These are phyloP conservation scores for Nyctibius bracteatus DNA, from an alignment of 2,113 vertebrate genomes.

Conservation along the genomic window DNA sequence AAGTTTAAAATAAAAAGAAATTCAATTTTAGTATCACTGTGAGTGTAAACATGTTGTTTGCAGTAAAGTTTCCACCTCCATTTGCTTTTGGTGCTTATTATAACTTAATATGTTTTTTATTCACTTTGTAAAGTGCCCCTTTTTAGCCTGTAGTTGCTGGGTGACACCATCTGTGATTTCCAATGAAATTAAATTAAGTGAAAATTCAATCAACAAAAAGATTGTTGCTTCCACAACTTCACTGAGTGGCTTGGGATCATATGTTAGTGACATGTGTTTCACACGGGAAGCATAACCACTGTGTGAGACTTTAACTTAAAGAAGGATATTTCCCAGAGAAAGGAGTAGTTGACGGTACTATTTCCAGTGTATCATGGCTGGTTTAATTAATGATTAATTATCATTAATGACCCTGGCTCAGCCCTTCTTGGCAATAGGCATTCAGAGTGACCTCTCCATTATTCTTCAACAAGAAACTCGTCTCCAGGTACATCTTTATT, in stretches of 20 bases:
- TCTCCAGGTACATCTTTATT: neutral
- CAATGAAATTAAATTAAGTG: constrained; percentile 77
- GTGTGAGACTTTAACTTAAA: neutral
- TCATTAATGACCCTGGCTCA: constrained; percentile 33
- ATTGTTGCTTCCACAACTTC: constrained; percentile 68
- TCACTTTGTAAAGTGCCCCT: constrained; percentile 65
- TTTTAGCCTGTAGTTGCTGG: constrained; percentile 71
- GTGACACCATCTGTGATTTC: constrained; percentile 77
- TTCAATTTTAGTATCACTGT: neutral
- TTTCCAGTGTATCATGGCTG: neutral
- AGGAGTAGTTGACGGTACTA: neutral
- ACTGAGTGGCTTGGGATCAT: neutral
- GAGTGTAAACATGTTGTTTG: neutral
- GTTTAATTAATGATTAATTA: constrained; percentile 51
- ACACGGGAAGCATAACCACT: neutral
- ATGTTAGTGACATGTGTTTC: neutral
- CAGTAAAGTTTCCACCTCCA: constrained; percentile 40
- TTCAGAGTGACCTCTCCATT: neutral
- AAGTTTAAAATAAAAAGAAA: neutral
- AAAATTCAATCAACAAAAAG: constrained; percentile 73
- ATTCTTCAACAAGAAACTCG: neutral
- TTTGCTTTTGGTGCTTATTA: constrained; percentile 63
- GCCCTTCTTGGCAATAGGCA: neutral
- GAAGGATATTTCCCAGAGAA: neutral
- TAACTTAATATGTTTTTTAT: constrained; percentile 66